A percentile compares a stretch with the other conserved stretches of the same genome.
phyloP scores from a whole-genome alignment of 1,140 invertebrate species.

The Physella acuta region DNA sequence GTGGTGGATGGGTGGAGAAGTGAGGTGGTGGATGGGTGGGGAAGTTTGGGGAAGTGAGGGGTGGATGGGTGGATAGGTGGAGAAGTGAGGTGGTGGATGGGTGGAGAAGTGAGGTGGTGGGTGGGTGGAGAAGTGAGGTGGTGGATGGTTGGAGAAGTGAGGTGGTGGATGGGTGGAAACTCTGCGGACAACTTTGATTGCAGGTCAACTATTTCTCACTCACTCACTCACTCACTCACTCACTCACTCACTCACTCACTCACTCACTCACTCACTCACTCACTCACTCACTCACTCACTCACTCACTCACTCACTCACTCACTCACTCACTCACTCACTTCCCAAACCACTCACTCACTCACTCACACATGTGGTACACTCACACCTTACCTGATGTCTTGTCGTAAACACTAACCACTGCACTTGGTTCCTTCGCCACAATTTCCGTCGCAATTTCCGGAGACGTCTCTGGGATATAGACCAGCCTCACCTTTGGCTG shows the following conservation, averaged over 20 bases:
- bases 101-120: no score
- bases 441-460: not conserved
- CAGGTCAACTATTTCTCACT: constrained; percentile 5
- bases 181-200: no score
- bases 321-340: constrained; percentile 16
- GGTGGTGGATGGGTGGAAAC: no score
- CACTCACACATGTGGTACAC: not conserved
- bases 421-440: not conserved
- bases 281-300: constrained; percentile 10
- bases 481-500: no score
- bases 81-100: no score
- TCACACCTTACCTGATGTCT: not conserved
- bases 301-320: constrained; percentile 16
- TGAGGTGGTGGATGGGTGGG: no score
- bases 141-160: no score
- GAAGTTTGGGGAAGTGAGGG: no score
- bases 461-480: not conserved
- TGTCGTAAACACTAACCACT: not conserved
- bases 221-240: not conserved
- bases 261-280: not conserved
- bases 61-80: no score
- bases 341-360: constrained; percentile 10
- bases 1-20: no score
- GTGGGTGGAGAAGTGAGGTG: no score
- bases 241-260: constrained; percentile 7